Conservation (phyloP, 1,140 invertebrate species). For the Drosophila navojoa region DNA sequence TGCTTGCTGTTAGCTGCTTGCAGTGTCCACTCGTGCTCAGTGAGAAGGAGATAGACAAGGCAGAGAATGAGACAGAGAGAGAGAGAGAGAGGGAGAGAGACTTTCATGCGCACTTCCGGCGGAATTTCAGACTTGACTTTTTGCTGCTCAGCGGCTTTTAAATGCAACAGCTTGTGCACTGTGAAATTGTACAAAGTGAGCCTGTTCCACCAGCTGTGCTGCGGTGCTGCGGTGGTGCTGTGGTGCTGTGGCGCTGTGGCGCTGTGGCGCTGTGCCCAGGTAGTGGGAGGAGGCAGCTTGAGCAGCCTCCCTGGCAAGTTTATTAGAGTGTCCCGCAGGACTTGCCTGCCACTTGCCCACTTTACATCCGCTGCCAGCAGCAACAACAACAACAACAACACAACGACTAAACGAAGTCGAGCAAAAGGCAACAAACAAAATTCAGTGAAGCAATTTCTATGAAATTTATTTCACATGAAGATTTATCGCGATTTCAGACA, state of each 20-base stretch:
- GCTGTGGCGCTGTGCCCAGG: too few relatives aligned
- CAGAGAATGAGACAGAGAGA: too few relatives aligned
- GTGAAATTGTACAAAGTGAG: constrained; percentile 33
- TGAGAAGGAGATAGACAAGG: neutral
- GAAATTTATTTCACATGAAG: constrained; percentile 84
- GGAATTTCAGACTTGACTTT: constrained; percentile 75
- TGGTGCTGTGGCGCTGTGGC: too few relatives aligned
- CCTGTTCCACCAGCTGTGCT: constrained; percentile 32
- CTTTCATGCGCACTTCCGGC: constrained; percentile 72
- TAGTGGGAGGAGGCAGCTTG: neutral
- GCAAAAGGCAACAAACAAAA: constrained; percentile 78
- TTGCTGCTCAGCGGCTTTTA: constrained; percentile 63
- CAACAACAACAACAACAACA: constrained; percentile 20
- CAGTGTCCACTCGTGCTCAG: constrained; percentile 19
- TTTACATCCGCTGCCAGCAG: constrained; percentile 67
- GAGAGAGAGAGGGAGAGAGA: neutral
- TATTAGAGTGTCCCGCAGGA: constrained; percentile 76
- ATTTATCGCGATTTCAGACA: constrained; percentile 84
- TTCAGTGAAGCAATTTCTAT: constrained; percentile 84
- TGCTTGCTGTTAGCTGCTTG: constrained; percentile 46
- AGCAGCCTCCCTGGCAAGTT: constrained; percentile 45
- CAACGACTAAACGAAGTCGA: constrained; percentile 54
- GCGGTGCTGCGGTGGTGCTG: too few relatives aligned
- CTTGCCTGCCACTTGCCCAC: constrained; percentile 53
- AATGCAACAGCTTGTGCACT: constrained; percentile 74